These are phyloP conservation scores for Fukomys damarensis DNA, from an alignment of 2,113 vertebrate species.

Conservation along the genomic window DNA sequence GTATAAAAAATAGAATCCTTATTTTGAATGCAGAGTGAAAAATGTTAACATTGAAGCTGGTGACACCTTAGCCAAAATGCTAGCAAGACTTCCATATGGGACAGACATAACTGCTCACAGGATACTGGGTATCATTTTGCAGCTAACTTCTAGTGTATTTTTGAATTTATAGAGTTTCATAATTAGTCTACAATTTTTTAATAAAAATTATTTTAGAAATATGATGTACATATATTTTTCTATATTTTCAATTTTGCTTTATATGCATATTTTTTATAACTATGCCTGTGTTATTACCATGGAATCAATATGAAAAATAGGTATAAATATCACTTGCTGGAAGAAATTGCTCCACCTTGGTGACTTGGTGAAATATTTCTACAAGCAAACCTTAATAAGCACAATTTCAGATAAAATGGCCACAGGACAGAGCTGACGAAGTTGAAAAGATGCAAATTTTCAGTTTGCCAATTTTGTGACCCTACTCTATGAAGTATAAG, in stretches of 20 bases:
- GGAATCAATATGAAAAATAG: not conserved
- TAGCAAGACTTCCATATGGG: not conserved
- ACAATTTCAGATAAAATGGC: not conserved
- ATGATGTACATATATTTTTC: not conserved
- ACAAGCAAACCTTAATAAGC: not conserved
- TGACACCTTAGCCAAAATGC: conserved; percentile 11
- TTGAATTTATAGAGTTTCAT: not conserved
- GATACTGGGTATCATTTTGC: not conserved
- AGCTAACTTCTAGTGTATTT: not conserved
- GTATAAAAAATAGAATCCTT: not conserved
- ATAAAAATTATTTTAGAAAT: conserved; percentile 5
- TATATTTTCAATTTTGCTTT: not conserved
- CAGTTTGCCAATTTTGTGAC: not conserved
- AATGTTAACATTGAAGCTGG: not conserved
- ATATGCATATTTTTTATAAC: not conserved
- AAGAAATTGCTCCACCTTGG: not conserved
- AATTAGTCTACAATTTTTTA: conserved; percentile 33
- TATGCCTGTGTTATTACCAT: not conserved
- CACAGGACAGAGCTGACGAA: not conserved
- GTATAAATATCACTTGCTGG: conserved; percentile 40
- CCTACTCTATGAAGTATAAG: not conserved
- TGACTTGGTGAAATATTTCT: conserved; percentile 9
- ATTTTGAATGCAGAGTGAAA: not conserved
- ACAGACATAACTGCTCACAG: not conserved
- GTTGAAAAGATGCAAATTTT: not conserved